These are phyloP conservation scores for Triops longicaudatus DNA, from an alignment of 1,140 invertebrate species.

Conservation along the genomic window DNA sequence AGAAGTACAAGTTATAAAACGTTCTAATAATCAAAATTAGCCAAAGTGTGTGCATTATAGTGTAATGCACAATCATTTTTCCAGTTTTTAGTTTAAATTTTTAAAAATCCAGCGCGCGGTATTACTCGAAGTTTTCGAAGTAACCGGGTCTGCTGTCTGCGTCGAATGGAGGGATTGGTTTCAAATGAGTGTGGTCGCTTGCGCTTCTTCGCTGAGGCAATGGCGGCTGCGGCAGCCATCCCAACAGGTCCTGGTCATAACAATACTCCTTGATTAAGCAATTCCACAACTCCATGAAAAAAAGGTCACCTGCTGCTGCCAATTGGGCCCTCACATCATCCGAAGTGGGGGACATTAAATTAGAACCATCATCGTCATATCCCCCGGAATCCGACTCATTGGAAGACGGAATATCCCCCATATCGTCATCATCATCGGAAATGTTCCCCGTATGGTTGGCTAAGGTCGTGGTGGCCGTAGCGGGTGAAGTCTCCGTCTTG, in stretches of 20 bases:
- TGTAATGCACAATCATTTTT: too few relatives aligned
- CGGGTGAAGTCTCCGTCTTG: background rate
- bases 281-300: conserved; percentile 24
- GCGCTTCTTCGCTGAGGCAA: conserved; percentile 89
- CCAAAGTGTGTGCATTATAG: too few relatives aligned
- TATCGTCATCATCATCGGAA: conserved; percentile 35
- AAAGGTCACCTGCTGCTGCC: conserved; percentile 67
- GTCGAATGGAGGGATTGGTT: conserved; percentile 93
- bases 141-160: conserved; percentile 89
- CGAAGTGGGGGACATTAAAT: conserved; percentile 39
- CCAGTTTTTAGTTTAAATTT: conserved; percentile 31
- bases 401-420: conserved; percentile 11
- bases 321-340: conserved; percentile 92
- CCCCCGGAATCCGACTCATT: conserved; percentile 25
- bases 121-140: conserved; percentile 73
- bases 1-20: too few relatives aligned
- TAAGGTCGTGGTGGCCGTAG: background rate
- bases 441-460: conserved; percentile 19
- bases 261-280: conserved; percentile 21
- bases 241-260: conserved; percentile 73
- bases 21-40: too few relatives aligned
- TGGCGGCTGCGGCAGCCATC: conserved; percentile 91
- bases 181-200: conserved; percentile 94
- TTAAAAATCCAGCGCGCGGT: conserved; percentile 7
- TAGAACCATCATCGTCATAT: conserved; percentile 32